Conservation (phyloP, 2,888 invertebrate species). For the Pollenia amentaria region DNA sequence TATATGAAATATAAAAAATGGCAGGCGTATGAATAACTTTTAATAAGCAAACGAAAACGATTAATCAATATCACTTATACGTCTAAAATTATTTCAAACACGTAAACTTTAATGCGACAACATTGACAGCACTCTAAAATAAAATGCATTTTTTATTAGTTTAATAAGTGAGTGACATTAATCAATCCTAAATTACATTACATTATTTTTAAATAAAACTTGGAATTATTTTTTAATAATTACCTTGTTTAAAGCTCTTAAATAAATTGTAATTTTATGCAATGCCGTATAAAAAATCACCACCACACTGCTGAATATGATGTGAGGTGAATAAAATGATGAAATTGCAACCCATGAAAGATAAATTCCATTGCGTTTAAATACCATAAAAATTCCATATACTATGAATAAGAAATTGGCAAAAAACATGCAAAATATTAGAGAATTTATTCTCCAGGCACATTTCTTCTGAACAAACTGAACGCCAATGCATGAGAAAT, state of each 20-base stretch:
- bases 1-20: too few species aligned
- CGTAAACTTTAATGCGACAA: not conserved
- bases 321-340: constrained; percentile 79
- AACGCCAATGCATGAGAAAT: constrained; percentile 77
- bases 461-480: constrained; percentile 75
- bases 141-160: not conserved
- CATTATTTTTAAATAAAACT: not conserved
- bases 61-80: constrained; percentile 45
- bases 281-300: constrained; percentile 76
- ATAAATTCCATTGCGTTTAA: constrained; percentile 57
- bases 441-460: constrained; percentile 70
- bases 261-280: constrained; percentile 77
- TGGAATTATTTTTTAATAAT: not conserved
- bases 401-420: constrained; percentile 73
- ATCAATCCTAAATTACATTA: constrained; percentile 11
- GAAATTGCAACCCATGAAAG: constrained; percentile 73
- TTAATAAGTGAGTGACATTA: not conserved
- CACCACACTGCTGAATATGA: constrained; percentile 78
- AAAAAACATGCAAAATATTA: constrained; percentile 65
- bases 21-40: constrained; percentile 38
- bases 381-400: constrained; percentile 75
- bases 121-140: not conserved
- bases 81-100: constrained; percentile 3
- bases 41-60: not conserved
- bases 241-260: constrained; percentile 80